Percentiles rank a stretch among this genome's conserved stretches.
phyloP scores from a whole-genome alignment of 35 echinoderm and acorn worm species.

The Heliocidaris erythrogramma region DNA sequence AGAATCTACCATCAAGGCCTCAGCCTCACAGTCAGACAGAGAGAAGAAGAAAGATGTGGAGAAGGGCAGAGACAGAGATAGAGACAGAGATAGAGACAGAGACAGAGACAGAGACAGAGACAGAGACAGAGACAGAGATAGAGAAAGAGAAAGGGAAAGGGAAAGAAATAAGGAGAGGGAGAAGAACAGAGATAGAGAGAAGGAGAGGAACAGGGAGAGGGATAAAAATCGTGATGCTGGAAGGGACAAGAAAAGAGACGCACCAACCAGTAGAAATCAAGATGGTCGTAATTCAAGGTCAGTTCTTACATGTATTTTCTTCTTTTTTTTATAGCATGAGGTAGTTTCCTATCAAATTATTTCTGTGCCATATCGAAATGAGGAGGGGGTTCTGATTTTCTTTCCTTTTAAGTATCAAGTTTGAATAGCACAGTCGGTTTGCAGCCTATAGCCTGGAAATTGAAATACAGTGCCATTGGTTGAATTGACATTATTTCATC shows the following conservation, averaged over 20 bases:
- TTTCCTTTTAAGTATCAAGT: too few species aligned
- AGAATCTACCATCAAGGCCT: background rate
- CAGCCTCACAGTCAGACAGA: background rate
- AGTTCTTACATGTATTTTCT: background rate
- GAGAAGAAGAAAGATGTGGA: background rate
- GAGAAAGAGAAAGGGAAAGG: background rate
- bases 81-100: background rate
- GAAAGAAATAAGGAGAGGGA: background rate
- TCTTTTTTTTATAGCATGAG: too few species aligned
- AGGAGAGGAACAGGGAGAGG: background rate
- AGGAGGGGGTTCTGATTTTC: too few species aligned
- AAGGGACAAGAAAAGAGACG: background rate
- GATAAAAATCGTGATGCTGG: background rate
- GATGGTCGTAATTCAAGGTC: background rate
- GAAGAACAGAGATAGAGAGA: background rate
- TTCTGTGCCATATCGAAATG: too few species aligned
- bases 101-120: background rate
- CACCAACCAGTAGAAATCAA: background rate
- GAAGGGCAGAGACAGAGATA: background rate
- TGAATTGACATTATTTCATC: too few species aligned
- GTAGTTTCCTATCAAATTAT: too few species aligned
- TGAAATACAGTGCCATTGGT: too few species aligned
- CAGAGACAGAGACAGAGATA: background rate
- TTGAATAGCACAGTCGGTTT: too few species aligned
- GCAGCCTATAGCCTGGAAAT: too few species aligned